phyloP scores from a whole-genome alignment of 2,113 vertebrate genomes.

The Lichenostomus cassidix region DNA sequence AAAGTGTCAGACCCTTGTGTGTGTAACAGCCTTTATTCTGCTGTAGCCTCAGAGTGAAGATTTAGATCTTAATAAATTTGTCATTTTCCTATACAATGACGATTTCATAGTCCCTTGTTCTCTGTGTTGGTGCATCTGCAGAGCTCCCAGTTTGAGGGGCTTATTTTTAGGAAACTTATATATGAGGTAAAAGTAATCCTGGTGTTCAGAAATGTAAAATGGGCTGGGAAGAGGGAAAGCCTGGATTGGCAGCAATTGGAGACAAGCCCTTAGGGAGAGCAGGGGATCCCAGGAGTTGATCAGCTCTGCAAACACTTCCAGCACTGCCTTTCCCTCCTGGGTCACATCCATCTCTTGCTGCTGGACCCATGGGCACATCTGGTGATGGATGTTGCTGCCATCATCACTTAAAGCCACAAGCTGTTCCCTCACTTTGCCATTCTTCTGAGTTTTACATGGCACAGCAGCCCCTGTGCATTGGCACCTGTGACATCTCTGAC shows the following conservation, averaged over 20 bases:
- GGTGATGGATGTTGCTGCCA: neutral
- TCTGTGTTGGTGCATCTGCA: neutral
- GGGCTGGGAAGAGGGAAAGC: neutral
- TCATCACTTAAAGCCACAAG: accelerated
- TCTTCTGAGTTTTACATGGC: neutral
- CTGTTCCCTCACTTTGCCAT: accelerated
- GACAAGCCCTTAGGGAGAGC: accelerated
- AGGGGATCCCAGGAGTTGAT: too few relatives aligned
- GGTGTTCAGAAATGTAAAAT: neutral
- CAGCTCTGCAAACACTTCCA: neutral
- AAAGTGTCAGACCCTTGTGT: neutral
- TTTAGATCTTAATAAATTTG: conserved; percentile 7
- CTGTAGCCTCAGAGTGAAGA: conserved; percentile 10
- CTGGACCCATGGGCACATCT: accelerated
- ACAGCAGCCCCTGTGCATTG: neutral
- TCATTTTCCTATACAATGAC: neutral
- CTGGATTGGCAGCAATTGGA: neutral
- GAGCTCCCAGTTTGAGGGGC: neutral
- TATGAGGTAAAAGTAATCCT: neutral
- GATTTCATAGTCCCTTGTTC: neutral
- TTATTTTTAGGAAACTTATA: neutral
- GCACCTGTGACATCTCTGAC: neutral
- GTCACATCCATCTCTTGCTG: accelerated
- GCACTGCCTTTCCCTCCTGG: neutral
- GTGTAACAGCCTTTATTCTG: neutral